Evolutionary conservation across 2,888 invertebrate genomes (phyloP), one percentile per base, ranked within the genome.

Genomic region (Digitonthophagus gazella): DNA sequence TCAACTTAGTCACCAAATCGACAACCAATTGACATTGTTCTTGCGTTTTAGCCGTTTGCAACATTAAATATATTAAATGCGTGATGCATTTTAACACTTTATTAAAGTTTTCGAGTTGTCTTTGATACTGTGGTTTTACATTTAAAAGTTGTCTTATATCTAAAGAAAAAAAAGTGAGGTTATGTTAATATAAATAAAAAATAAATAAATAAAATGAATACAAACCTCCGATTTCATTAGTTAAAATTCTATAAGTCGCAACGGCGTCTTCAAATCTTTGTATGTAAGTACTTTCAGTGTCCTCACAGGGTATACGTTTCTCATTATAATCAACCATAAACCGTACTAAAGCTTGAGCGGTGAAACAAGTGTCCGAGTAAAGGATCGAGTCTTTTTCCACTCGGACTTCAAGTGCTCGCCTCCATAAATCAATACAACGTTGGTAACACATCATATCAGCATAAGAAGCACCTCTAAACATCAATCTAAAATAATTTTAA

Each of bases 371-470:
- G 83, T 96, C 96, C 71, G 90, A 88, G 80, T 86, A 86, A 70
- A 91, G 84, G 80, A 92, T 88, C 66, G 94, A 90, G 84, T 93
- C 93, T 80, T 90, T 91, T 76, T 88, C 87, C 14, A 95, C 89
- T 73, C 95, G 88, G 72, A 95, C 87, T 81, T 92, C 89, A 68
- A 96, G 85, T 66, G 93, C 92, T 82, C 94, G 89, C 71, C 88
- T 86, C 96, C 96, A 97, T 68, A 96, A 85, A 81, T 94, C 93
- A 72, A 95, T 90, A 83, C 96, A 95, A 72, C 91, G 87, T 82
- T 93, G 93, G 82, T 93, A 92, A 67, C 90, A 87, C 78, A 89
- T 83, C 19, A 89, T 87, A 79, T 92, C 91, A 3, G 90, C 91
- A 81, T 90, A 91, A 0, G 90, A 86, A 0, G 92, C 91, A 67